Evolutionary conservation across 23 tunicate genomes (phyloP), one percentile per base, ranked within the genome.

Genomic region (Corella eumyota): DNA sequence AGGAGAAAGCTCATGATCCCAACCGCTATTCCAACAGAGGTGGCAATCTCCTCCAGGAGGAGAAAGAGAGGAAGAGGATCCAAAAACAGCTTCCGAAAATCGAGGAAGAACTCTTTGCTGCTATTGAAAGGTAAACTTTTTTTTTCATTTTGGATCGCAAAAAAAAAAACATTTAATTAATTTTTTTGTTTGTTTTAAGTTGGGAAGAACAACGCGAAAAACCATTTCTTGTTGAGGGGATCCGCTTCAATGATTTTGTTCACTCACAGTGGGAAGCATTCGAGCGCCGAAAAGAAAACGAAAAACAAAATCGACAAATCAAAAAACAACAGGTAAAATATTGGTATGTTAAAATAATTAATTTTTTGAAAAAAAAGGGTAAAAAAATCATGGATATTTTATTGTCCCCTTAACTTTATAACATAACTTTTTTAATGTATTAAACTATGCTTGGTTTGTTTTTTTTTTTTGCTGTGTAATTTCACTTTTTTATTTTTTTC

Each of bases 21-120:
- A 85, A 85, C 33, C 70, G 95, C 38, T 85, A 62, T 50, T 70
- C 80, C 6, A 85, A 85, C 50, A 78, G 95, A 27, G 95, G 86
- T 23, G 95, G 95, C 32, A 78, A 78, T 28, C 50, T 86, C 37
- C 65, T 86, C 32, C 80, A 71, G 38, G 95, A 86, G 45, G 95
- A 86, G 47, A 60, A 47, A 22, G 86, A 86, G 58, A 27, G 95
- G 46, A 78, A 86, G 35, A 71, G 58, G 36, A 71, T 86, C 45
- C 78, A 71, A 57, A 71, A 73, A 38, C 80, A 86, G 37, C 86
- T 86, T 24, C 95, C 95, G n/a, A 86, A 78, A 56, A 86, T 86
- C 25, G 86, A 86, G 49, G 78, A 86, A 36, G 95, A 86, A 23
- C 80, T 86, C 4, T 86, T 86, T 60, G 44, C 15, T n/a, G 75